These are phyloP conservation scores for Panthera uncia DNA, from an alignment of 2,113 vertebrate genomes.

Conservation along the genomic window DNA sequence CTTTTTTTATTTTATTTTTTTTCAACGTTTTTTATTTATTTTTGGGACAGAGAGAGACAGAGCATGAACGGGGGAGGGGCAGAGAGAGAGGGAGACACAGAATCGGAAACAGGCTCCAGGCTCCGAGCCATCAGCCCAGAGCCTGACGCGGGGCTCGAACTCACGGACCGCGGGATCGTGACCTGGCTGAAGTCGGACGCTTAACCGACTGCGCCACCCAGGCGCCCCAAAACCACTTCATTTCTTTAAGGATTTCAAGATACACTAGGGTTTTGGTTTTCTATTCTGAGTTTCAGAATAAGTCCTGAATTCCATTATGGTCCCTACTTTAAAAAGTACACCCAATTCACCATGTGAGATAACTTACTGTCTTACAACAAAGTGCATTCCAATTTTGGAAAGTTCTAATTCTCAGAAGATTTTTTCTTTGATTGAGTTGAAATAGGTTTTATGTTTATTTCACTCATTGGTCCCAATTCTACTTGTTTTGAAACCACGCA, in stretches of 20 bases:
- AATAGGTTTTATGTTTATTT: slow-evolving; percentile 1
- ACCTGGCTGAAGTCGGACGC: too few species aligned
- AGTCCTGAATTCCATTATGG: background rate
- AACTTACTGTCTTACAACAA: background rate
- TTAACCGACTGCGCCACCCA: too few species aligned
- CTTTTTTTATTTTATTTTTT: too few species aligned
- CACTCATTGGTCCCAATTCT: background rate
- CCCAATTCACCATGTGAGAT: background rate
- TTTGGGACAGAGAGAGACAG: too few species aligned
- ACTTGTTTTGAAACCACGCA: background rate
- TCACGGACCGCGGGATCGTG: too few species aligned
- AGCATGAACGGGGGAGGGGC: too few species aligned
- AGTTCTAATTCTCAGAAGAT: background rate
- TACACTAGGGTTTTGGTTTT: background rate
- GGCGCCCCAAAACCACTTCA: slow-evolving; percentile 5
- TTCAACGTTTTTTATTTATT: too few species aligned
- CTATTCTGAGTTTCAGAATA: background rate
- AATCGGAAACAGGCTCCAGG: too few species aligned
- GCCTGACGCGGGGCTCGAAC: too few species aligned
- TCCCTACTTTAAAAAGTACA: background rate
- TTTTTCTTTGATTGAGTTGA: background rate
- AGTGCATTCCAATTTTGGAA: background rate
- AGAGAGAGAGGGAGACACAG: too few species aligned
- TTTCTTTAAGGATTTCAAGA: background rate
- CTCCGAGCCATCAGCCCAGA: too few species aligned